A percentile compares a stretch with the other conserved stretches of the same genome.
phyloP scores from a whole-genome alignment of 1,140 invertebrate species.

The Araneus ventricosus region DNA sequence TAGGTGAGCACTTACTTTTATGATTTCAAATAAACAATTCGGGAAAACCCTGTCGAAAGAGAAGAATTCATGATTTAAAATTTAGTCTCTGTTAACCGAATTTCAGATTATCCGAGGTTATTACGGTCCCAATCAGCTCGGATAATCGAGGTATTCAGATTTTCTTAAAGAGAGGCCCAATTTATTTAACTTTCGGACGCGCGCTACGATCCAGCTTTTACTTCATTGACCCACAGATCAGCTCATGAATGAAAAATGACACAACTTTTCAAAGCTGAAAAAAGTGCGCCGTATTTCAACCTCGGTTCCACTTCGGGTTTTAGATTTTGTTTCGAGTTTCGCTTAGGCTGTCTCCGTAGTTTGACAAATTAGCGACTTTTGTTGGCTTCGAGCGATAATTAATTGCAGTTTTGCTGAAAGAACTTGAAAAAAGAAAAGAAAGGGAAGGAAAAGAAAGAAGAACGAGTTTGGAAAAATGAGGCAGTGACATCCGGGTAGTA shows the following conservation, averaged over 20 bases:
- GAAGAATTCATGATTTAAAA: too few relatives aligned
- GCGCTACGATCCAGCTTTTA: neutral
- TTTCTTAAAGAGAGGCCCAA: too few relatives aligned
- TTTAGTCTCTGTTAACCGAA: too few relatives aligned
- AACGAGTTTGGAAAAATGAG: neutral
- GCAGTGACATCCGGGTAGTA: neutral
- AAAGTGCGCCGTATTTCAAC: neutral
- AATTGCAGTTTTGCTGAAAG: neutral
- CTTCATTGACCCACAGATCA: neutral
- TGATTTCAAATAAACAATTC: too few relatives aligned
- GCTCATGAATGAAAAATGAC: neutral
- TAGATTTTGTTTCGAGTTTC: neutral
- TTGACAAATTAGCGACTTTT: constrained; percentile 29
- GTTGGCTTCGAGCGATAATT: neutral
- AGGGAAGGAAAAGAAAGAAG: neutral
- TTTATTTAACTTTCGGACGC: neutral
- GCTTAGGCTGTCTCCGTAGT: neutral
- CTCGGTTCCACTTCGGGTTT: neutral
- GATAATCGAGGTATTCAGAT: too few relatives aligned
- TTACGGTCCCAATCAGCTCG: too few relatives aligned
- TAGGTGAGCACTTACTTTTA: too few relatives aligned
- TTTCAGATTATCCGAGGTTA: too few relatives aligned
- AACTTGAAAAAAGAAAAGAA: neutral
- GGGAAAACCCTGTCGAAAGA: too few relatives aligned
- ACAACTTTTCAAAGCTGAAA: neutral